Percentiles rank a stretch among this genome's conserved stretches.
These are phyloP conservation scores for Lysandra bellargus DNA, from an alignment of 2,888 invertebrate species.

Conservation along the genomic window DNA sequence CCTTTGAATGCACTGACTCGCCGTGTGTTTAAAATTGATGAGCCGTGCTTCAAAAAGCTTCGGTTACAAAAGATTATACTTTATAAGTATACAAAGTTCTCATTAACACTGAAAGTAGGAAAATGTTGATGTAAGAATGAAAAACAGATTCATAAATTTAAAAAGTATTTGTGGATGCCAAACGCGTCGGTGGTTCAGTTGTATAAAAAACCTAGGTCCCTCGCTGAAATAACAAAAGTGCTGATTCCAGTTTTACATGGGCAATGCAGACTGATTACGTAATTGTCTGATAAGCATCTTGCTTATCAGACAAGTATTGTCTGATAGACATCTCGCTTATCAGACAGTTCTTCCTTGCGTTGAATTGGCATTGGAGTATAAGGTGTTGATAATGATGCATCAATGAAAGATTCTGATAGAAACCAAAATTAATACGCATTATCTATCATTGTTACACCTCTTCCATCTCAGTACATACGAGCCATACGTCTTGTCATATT, in stretches of 20 bases:
- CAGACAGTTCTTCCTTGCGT: not conserved
- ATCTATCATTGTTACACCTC: slow-evolving; percentile 8
- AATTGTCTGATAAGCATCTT: too few relatives aligned
- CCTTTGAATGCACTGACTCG: slow-evolving; percentile 55
- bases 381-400: not conserved
- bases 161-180: not conserved
- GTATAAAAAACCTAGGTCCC: too few relatives aligned
- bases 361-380: not conserved
- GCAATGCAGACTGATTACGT: too few relatives aligned
- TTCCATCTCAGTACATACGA: slow-evolving; percentile 6
- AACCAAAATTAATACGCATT: not conserved
- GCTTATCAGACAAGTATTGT: too few relatives aligned
- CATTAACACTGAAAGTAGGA: not conserved
- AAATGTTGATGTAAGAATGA: not conserved
- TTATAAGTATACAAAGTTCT: not conserved
- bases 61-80: slow-evolving; percentile 28
- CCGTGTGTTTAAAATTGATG: slow-evolving; percentile 59
- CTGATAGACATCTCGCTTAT: too few relatives aligned
- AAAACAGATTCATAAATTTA: not conserved
- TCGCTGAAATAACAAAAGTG: too few relatives aligned
- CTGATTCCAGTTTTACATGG: too few relatives aligned
- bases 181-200: too few relatives aligned
- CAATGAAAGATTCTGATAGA: not conserved
- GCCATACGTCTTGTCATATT: slow-evolving; percentile 10
- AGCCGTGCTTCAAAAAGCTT: slow-evolving; percentile 44